phyloP scores from a whole-genome alignment of 1,140 invertebrate species.

The Bombus pascuorum region DNA sequence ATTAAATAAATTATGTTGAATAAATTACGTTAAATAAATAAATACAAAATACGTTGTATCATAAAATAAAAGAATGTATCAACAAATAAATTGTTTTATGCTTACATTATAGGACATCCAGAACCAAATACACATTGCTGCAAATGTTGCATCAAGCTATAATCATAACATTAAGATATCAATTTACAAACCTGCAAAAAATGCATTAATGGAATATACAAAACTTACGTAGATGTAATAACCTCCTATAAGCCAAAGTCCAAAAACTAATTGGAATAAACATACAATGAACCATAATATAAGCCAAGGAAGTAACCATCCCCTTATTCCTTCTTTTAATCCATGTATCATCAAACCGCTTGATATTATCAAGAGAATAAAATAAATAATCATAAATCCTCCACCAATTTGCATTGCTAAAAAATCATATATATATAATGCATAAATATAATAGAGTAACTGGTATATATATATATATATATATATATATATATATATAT shows the following conservation, averaged over 20 bases:
- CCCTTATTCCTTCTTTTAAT: conserved; percentile 86
- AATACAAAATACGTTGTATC: background rate
- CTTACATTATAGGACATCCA: conserved; percentile 94
- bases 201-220: background rate
- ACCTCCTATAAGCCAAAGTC: conserved; percentile 91
- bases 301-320: conserved; percentile 92
- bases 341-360: conserved; percentile 85
- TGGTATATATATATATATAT: background rate
- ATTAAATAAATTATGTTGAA: too few species aligned
- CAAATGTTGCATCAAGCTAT: conserved; percentile 90
- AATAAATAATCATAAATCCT: conserved; percentile 88
- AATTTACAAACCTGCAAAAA: background rate
- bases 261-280: conserved; percentile 90
- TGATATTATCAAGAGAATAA: conserved; percentile 86
- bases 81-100: conserved; percentile 61
- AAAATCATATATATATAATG: conserved; percentile 65
- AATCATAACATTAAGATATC: conserved; percentile 73
- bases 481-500: background rate
- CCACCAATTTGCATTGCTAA: conserved; percentile 90
- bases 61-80: background rate
- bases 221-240: conserved; percentile 94
- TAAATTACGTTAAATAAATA: too few species aligned
- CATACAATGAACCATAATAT: conserved; percentile 87
- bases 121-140: conserved; percentile 88
- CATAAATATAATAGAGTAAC: background rate